Percentiles rank a stretch among this genome's conserved stretches.
Conservation (phyloP, 2,797 vertebrate genomes). For the Picus viridis region DNA sequence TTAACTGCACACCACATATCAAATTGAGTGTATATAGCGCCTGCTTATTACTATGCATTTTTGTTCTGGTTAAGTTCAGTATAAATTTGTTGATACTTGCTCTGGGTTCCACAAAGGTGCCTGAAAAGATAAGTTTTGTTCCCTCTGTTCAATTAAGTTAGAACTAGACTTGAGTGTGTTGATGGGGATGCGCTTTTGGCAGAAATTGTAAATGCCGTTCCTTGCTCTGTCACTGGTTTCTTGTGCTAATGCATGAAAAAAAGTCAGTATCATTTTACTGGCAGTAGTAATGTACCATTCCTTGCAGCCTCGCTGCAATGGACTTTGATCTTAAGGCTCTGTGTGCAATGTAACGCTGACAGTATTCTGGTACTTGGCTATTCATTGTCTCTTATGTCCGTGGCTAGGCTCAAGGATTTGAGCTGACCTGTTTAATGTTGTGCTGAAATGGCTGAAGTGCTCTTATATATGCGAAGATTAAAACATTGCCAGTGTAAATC, state of each 20-base stretch:
- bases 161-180: not conserved
- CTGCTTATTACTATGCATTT: not conserved
- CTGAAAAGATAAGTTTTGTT: not conserved
- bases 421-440: not conserved
- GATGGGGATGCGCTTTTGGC: not conserved
- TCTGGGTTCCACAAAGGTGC: not conserved
- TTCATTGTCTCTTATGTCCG: not conserved
- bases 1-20: not conserved
- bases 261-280: not conserved
- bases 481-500: not conserved
- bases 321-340: not conserved
- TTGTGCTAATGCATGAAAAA: not conserved
- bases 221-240: not conserved
- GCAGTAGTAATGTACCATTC: not conserved
- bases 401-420: not conserved
- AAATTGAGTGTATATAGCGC: not conserved
- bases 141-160: not conserved
- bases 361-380: not conserved
- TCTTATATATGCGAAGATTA: not conserved
- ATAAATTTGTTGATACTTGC: not conserved
- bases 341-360: fast-evolving
- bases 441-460: not conserved
- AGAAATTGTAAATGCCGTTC: not conserved
- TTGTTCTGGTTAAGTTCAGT: not conserved
- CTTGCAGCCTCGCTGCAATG: not conserved